Conservation (phyloP, 2,888 invertebrate species). For the Drosophila meridiana region DNA sequence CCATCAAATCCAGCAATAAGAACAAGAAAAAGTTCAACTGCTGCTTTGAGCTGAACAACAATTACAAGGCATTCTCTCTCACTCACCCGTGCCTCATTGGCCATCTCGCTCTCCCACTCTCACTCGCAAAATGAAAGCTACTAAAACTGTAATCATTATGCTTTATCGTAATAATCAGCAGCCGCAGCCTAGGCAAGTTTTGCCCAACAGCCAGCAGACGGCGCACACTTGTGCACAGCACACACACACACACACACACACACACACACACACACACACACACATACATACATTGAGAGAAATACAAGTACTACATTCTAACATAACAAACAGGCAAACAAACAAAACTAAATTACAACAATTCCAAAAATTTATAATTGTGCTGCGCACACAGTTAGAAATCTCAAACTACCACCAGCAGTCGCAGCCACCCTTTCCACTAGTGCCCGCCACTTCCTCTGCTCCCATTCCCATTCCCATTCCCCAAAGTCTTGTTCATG, state of each 20-base stretch:
- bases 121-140: constrained; percentile 56
- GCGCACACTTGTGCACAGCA: constrained; percentile 43
- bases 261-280: background rate
- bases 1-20: constrained; percentile 28
- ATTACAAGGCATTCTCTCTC: constrained; percentile 45
- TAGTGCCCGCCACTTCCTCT: background rate
- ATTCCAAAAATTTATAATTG: constrained; percentile 82
- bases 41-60: constrained; percentile 59
- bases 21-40: constrained; percentile 55
- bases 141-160: constrained; percentile 80
- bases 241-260: constrained; percentile 38
- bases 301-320: constrained; percentile 59
- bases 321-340: constrained; percentile 77
- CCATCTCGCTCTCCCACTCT: constrained; percentile 9
- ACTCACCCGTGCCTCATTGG: constrained; percentile 5
- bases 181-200: constrained; percentile 62
- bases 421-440: constrained; percentile 46
- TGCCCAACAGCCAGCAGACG: constrained; percentile 44
- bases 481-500: constrained; percentile 7
- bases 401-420: constrained; percentile 70
- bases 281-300: background rate
- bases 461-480: background rate
- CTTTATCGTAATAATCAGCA: constrained; percentile 79
- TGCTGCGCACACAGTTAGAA: constrained; percentile 73
- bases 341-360: constrained; percentile 82